Conservation (phyloP, 2,888 invertebrate genomes). For the Stramonita haemastoma region DNA sequence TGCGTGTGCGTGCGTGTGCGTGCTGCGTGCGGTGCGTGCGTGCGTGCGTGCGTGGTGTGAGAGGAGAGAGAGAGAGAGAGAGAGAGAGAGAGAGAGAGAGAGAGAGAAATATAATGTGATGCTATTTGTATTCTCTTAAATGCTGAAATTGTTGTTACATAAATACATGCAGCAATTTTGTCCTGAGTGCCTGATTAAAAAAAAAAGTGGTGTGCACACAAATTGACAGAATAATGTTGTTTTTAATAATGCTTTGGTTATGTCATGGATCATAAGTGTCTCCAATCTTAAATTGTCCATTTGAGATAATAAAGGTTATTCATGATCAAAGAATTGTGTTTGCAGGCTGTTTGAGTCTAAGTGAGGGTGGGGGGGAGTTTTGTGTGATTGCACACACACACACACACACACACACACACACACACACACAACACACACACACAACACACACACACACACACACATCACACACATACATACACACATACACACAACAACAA, state of each 20-base stretch:
- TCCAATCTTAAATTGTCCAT: background rate
- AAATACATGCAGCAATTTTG: background rate
- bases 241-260: too few relatives aligned
- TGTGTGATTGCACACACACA: background rate
- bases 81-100: too few relatives aligned
- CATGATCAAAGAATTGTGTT: too few relatives aligned
- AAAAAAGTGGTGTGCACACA: too few relatives aligned
- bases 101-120: background rate
- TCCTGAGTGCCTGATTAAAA: background rate
- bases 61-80: background rate
- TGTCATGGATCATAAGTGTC: background rate
- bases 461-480: background rate
- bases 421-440: background rate
- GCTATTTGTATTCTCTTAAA: background rate
- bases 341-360: too few relatives aligned
- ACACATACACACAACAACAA: too few relatives aligned
- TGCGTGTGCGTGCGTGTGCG: constrained; percentile 8
- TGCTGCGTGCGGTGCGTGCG: too few relatives aligned
- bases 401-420: background rate
- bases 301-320: background rate
- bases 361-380: too few relatives aligned
- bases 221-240: too few relatives aligned
- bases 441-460: background rate
- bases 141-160: background rate
- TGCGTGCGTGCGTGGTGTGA: constrained; percentile 12